These are phyloP conservation scores for Arctopsyche grandis DNA, from an alignment of 1,140 invertebrate species.

Conservation along the genomic window DNA sequence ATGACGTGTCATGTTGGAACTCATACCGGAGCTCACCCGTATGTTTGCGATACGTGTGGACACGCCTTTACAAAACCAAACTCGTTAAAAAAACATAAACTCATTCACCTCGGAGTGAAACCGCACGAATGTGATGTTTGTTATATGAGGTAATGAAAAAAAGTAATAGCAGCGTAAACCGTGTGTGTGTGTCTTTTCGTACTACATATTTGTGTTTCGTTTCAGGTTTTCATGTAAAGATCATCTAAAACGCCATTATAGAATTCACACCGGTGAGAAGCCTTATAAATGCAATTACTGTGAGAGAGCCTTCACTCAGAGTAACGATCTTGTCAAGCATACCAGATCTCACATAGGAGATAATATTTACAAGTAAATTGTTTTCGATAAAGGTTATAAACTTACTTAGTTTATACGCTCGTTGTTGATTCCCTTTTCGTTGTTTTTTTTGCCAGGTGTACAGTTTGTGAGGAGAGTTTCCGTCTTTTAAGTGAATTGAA, in stretches of 20 bases:
- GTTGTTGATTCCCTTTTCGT: too few relatives aligned
- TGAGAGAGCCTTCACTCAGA: constrained; percentile 66
- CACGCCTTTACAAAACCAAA: constrained; percentile 76
- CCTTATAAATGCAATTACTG: constrained; percentile 73
- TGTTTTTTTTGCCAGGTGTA: too few relatives aligned
- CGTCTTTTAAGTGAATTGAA: constrained; percentile 61
- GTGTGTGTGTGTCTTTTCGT: constrained; percentile 56
- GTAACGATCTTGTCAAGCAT: constrained; percentile 66
- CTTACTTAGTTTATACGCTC: neutral
- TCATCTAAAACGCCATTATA: constrained; percentile 69
- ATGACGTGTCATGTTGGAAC: constrained; percentile 68
- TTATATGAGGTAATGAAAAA: constrained; percentile 68
- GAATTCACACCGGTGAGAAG: constrained; percentile 79
- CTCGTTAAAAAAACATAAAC: constrained; percentile 70
- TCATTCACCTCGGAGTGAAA: constrained; percentile 80
- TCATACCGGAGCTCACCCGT: constrained; percentile 68
- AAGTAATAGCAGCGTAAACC: constrained; percentile 61
- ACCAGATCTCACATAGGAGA: constrained; percentile 63
- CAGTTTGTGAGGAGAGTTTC: constrained; percentile 61
- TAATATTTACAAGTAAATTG: constrained; percentile 64
- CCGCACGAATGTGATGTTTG: constrained; percentile 86
- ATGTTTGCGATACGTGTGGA: constrained; percentile 76
- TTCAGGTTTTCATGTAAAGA: constrained; percentile 63
- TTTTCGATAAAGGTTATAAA: neutral
- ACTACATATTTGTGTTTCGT: neutral